These are phyloP conservation scores for Caenorhabditis remanei DNA, from an alignment of 1,140 invertebrate species.

Conservation along the genomic window DNA sequence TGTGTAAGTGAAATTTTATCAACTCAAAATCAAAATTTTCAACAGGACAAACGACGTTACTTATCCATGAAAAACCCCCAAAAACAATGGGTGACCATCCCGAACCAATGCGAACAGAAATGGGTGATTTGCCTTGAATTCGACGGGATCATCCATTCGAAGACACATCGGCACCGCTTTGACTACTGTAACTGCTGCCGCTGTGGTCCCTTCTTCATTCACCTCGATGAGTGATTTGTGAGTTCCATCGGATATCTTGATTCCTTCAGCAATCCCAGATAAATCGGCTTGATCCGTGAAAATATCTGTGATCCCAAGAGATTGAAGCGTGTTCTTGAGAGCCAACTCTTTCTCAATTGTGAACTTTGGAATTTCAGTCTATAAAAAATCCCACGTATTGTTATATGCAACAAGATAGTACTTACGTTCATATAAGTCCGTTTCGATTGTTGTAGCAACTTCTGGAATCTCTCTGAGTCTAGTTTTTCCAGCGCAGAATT, in stretches of 20 bases:
- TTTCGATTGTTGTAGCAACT: background rate
- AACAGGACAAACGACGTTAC: too few species aligned
- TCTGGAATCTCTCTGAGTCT: background rate
- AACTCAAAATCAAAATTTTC: too few species aligned
- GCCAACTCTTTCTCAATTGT: slow-evolving; percentile 6
- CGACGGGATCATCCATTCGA: background rate
- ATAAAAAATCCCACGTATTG: background rate
- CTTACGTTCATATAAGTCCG: background rate
- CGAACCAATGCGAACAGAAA: slow-evolving; percentile 24
- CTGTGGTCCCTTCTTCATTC: slow-evolving; percentile 20
- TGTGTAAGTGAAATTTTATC: too few species aligned
- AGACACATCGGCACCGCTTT: slow-evolving; percentile 18
- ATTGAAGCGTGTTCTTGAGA: slow-evolving; percentile 18
- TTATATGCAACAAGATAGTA: background rate
- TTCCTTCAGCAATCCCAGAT: slow-evolving; percentile 40
- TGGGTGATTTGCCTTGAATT: slow-evolving; percentile 27
- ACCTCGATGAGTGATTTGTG: slow-evolving; percentile 19
- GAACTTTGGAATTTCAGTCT: slow-evolving; percentile 42
- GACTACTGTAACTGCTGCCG: slow-evolving; percentile 39
- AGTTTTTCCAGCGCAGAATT: background rate
- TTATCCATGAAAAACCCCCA: slow-evolving; percentile 44
- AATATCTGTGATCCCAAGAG: slow-evolving; percentile 1
- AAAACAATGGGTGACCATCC: slow-evolving; percentile 27
- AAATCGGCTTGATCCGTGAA: slow-evolving; percentile 40
- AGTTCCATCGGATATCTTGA: slow-evolving; percentile 30